These are phyloP conservation scores for Lepus timidus DNA, from an alignment of 2,113 vertebrate genomes.

Conservation along the genomic window DNA sequence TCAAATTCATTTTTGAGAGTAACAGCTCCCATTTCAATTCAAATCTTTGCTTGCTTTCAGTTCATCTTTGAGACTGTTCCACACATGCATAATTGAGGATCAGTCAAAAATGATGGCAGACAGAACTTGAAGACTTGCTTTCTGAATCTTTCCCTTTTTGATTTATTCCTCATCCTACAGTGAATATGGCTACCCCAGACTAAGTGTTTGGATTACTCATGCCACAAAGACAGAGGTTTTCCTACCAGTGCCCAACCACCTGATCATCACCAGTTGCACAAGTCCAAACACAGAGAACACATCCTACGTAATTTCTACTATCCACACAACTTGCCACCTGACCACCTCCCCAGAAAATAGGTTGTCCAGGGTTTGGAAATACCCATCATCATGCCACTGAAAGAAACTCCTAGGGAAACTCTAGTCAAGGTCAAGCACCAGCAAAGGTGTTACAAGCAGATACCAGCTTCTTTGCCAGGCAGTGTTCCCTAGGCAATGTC, in stretches of 20 bases:
- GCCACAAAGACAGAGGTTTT: background rate
- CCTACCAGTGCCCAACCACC: background rate
- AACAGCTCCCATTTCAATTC: background rate
- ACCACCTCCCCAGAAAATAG: background rate
- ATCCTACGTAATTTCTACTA: background rate
- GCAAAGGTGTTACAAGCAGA: background rate
- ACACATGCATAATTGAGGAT: background rate
- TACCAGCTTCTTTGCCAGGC: background rate
- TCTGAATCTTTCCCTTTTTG: background rate
- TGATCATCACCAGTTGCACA: background rate
- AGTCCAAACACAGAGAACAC: background rate
- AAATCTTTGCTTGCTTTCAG: background rate
- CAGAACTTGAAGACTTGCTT: background rate
- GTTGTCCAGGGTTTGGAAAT: background rate
- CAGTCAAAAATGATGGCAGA: background rate
- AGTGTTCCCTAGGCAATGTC: background rate
- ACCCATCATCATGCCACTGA: background rate
- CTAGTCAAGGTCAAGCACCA: background rate
- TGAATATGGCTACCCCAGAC: background rate
- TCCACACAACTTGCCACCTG: background rate
- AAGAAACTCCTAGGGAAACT: background rate
- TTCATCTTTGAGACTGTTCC: background rate
- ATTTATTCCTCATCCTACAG: background rate
- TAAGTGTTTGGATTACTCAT: background rate
- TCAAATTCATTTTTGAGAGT: background rate